A percentile compares a stretch with the other conserved stretches of the same genome.
Evolutionary conservation across 2,113 vertebrate genomes (phyloP).

Genomic region (Psettodes erumei): DNA sequence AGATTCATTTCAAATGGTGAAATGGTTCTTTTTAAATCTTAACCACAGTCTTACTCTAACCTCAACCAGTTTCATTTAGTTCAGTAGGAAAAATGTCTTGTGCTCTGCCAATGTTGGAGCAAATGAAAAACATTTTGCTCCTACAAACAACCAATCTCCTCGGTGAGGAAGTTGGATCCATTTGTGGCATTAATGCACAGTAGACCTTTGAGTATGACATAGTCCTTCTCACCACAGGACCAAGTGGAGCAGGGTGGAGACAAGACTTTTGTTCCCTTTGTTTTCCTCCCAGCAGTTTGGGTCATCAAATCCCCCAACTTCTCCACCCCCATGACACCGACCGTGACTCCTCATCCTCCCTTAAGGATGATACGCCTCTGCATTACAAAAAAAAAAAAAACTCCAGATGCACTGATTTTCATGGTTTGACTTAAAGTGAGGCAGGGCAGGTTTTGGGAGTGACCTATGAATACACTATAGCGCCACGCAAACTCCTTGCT

Average conservation of each 20-base stretch:
- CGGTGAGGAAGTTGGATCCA: not conserved
- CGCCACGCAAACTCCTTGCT: conserved; percentile 3
- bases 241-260: not conserved
- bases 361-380: not conserved
- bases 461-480: not conserved
- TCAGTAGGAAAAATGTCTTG: not conserved
- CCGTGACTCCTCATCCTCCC: conserved; percentile 18
- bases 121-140: not conserved
- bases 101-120: not conserved
- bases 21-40: not conserved
- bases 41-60: no score
- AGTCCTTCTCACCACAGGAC: not conserved
- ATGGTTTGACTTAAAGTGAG: not conserved
- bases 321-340: conserved; percentile 20
- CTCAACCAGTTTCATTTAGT: no score
- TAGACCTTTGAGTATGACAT: not conserved
- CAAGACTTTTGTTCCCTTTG: not conserved
- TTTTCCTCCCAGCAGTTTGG: conserved; percentile 3
- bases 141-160: not conserved
- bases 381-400: conserved; percentile 16
- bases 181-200: not conserved
- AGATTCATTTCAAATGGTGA: not conserved
- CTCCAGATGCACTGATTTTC: conserved; percentile 1
- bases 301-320: conserved; percentile 19
- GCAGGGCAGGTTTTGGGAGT: conserved; percentile 4